A percentile compares a stretch with the other conserved stretches of the same genome.
phyloP scores from a whole-genome alignment of 2,888 invertebrate species.

The Uloborus plumipes region DNA sequence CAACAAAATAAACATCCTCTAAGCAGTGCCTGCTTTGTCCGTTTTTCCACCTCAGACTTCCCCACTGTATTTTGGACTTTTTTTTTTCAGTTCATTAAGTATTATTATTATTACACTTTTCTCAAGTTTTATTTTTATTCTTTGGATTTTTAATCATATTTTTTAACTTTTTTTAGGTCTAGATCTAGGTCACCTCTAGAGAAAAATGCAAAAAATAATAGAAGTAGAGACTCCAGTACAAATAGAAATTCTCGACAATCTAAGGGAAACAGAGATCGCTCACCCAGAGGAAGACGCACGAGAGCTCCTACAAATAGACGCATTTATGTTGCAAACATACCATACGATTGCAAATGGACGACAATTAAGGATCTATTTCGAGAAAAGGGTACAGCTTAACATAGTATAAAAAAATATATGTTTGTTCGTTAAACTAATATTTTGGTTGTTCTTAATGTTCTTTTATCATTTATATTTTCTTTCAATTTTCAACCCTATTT shows the following conservation, averaged over 20 bases:
- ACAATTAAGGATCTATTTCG: slow-evolving; percentile 96
- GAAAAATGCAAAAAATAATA: slow-evolving; percentile 28
- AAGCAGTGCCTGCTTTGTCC: too few relatives aligned
- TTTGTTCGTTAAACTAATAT: too few relatives aligned
- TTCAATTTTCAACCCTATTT: too few relatives aligned
- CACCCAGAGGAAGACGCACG: slow-evolving; percentile 59
- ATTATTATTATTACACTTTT: too few relatives aligned
- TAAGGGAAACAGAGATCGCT: slow-evolving; percentile 51
- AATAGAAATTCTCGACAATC: slow-evolving; percentile 38
- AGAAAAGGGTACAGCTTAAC: slow-evolving; percentile 75
- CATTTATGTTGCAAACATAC: slow-evolving; percentile 93
- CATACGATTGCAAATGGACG: slow-evolving; percentile 87
- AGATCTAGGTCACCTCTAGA: slow-evolving; percentile 64
- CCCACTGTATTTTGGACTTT: too few relatives aligned
- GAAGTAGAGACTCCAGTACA: slow-evolving; percentile 50
- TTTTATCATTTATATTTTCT: neutral
- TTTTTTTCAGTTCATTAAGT: too few relatives aligned
- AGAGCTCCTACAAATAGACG: slow-evolving; percentile 72
- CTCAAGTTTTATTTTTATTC: too few relatives aligned
- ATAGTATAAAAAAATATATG: too few relatives aligned
- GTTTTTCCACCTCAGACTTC: too few relatives aligned
- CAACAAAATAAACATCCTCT: too few relatives aligned
- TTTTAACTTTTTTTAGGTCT: neutral
- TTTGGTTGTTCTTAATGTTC: neutral
- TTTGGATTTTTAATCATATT: too few relatives aligned